Percentiles rank a stretch among this genome's conserved stretches.
Evolutionary conservation across 1,140 invertebrate species (phyloP).

Genomic region (Episyrphus balteatus): DNA sequence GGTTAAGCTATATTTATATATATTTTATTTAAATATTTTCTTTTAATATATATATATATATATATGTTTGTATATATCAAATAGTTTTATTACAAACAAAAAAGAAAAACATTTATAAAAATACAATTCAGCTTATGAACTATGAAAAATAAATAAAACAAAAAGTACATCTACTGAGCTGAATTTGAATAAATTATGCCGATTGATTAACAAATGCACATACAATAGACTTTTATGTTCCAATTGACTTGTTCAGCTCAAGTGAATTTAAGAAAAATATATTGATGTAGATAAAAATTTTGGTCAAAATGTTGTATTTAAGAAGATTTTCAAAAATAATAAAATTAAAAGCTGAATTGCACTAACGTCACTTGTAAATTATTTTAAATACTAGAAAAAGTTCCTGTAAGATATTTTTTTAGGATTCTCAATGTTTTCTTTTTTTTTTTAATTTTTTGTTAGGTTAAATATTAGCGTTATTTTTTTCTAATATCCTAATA

Average conservation of each 20-base stretch:
- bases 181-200: too few species aligned
- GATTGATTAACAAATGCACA: too few species aligned
- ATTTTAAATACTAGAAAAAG: too few species aligned
- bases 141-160: neutral
- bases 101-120: slow-evolving; percentile 1
- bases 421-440: neutral
- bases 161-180: too few species aligned
- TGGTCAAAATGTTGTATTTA: too few species aligned
- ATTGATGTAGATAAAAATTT: too few species aligned
- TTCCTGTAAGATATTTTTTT: neutral
- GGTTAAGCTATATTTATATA: slow-evolving; percentile 37
- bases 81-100: neutral
- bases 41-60: slow-evolving; percentile 9
- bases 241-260: too few species aligned
- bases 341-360: too few species aligned
- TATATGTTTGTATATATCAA: neutral
- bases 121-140: slow-evolving; percentile 10
- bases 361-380: too few species aligned
- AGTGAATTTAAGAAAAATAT: too few species aligned
- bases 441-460: neutral
- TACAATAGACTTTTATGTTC: too few species aligned
- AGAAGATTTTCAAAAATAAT: too few species aligned
- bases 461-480: neutral
- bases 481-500: neutral
- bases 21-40: slow-evolving; percentile 15